Evolutionary conservation across 2,113 vertebrate genomes (phyloP).

Genomic region (Rhinolophus ferrumequinum): DNA sequence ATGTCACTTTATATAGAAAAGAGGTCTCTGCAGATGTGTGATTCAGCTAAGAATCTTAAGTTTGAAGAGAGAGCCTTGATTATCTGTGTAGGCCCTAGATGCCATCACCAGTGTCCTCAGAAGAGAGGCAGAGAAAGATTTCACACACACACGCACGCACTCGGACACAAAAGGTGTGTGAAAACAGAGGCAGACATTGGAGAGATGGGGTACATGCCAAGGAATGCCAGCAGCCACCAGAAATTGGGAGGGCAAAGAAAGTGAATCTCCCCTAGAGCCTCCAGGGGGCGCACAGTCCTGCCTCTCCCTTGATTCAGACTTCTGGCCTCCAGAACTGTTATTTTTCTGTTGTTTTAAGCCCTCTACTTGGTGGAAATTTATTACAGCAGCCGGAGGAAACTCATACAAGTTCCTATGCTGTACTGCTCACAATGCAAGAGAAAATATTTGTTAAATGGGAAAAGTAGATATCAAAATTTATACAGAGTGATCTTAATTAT

Average conservation of each 20-base stretch:
- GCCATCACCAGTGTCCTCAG: background rate
- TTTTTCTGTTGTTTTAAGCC: background rate
- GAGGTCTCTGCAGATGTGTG: background rate
- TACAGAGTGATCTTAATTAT: conserved; percentile 64
- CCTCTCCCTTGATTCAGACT: background rate
- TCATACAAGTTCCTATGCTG: background rate
- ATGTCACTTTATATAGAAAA: background rate
- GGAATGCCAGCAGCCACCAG: background rate
- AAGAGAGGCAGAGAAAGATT: background rate
- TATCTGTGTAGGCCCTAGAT: background rate
- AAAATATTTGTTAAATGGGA: background rate
- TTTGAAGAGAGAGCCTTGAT: background rate
- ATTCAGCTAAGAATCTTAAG: background rate
- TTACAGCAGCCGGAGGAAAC: background rate
- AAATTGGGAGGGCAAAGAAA: background rate
- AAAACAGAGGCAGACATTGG: background rate
- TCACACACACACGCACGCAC: no score
- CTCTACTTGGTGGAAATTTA: background rate
- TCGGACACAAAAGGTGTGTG: background rate
- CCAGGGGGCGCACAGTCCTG: background rate
- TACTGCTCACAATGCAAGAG: background rate
- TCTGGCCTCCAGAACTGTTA: background rate
- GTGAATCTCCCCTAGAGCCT: background rate
- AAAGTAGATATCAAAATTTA: conserved; percentile 52
- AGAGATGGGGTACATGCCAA: background rate